Conservation (phyloP, 2,888 invertebrate genomes). For the Nephrotoma appendiculata region DNA sequence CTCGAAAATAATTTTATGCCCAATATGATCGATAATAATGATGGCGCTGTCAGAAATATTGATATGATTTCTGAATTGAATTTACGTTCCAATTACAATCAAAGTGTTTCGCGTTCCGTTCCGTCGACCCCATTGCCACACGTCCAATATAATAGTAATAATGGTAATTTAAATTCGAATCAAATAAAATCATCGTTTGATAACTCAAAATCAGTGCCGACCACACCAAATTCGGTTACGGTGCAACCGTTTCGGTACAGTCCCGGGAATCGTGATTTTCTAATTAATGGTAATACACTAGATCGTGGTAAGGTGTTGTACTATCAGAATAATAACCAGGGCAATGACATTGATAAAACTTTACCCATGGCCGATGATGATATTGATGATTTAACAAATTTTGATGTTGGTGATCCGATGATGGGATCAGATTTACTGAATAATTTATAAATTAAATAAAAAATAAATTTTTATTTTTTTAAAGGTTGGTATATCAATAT, state of each 20-base stretch:
- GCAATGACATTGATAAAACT: constrained; percentile 4
- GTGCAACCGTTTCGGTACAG: constrained; percentile 44
- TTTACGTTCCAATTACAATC: constrained; percentile 6
- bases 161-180: constrained; percentile 11
- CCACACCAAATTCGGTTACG: constrained; percentile 47
- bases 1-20: constrained; percentile 11
- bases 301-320: constrained; percentile 25
- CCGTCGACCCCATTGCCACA: constrained; percentile 51
- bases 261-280: constrained; percentile 36
- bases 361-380: constrained; percentile 12
- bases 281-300: constrained; percentile 46
- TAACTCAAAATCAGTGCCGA: constrained; percentile 61
- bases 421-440: constrained; percentile 28
- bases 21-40: neutral
- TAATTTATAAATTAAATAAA: constrained; percentile 20
- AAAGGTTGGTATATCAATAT: neutral
- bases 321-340: constrained; percentile 6
- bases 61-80: constrained; percentile 24
- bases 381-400: constrained; percentile 14
- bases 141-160: constrained; percentile 13
- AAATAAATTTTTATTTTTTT: neutral
- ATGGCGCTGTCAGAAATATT: constrained; percentile 7
- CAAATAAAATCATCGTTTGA: constrained; percentile 27
- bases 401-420: constrained; percentile 24
- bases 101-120: constrained; percentile 45